Conservation (phyloP, 2,888 invertebrate species). For the Campopleginae sp. region DNA sequence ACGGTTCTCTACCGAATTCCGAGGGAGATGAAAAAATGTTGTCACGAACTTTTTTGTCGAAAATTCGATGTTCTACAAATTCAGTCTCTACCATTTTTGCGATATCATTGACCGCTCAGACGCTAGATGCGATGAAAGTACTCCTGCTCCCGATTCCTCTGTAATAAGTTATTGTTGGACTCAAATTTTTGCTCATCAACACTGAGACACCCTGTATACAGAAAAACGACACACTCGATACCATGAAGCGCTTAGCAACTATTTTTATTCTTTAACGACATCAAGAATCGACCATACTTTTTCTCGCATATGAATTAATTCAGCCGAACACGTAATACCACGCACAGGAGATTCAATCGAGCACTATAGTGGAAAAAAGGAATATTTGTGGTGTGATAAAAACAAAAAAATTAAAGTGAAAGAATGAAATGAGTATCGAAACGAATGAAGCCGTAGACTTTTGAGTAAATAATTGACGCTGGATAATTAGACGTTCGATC, state of each 20-base stretch:
- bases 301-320: constrained; percentile 17
- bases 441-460: constrained; percentile 43
- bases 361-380: background rate
- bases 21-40: background rate
- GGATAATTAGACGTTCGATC: constrained; percentile 34
- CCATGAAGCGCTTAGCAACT: constrained; percentile 54
- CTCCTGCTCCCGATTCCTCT: background rate
- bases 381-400: background rate
- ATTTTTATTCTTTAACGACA: constrained; percentile 30
- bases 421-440: background rate
- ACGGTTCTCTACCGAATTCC: background rate
- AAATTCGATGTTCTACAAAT: background rate
- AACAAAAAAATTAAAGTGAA: background rate
- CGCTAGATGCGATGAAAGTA: background rate
- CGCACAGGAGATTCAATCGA: constrained; percentile 7
- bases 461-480: constrained; percentile 36
- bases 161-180: background rate
- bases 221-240: constrained; percentile 30
- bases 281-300: constrained; percentile 34
- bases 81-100: background rate
- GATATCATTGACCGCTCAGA: background rate
- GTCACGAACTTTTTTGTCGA: background rate
- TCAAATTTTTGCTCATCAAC: background rate
- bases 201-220: background rate
- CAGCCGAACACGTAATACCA: constrained; percentile 19